Conservation (phyloP, 2,888 invertebrate genomes). For the Portevinia maculata region DNA sequence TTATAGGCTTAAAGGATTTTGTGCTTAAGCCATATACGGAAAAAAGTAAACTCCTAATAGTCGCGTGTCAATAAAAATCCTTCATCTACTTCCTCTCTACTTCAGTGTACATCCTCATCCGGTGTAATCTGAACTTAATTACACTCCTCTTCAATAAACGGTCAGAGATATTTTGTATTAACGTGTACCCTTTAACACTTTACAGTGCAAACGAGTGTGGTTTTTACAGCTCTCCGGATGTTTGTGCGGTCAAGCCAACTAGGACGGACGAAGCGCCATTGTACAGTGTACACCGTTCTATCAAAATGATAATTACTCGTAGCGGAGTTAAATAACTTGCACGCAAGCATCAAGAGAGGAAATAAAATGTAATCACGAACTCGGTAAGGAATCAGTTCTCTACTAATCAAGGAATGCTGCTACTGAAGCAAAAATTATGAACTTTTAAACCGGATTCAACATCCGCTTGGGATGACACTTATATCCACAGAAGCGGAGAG, state of each 20-base stretch:
- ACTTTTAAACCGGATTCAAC: slow-evolving; percentile 33
- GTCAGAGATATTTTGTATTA: slow-evolving; percentile 38
- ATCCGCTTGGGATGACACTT: slow-evolving; percentile 10
- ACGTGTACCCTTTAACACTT: slow-evolving; percentile 16
- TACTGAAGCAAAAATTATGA: background rate
- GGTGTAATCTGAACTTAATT: slow-evolving; percentile 63
- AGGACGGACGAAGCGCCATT: slow-evolving; percentile 16
- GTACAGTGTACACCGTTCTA: slow-evolving; percentile 16
- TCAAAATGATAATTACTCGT: slow-evolving; percentile 44
- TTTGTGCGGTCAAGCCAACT: slow-evolving; percentile 17
- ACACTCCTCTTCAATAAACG: slow-evolving; percentile 49
- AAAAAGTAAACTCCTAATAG: background rate
- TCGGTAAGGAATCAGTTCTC: slow-evolving; percentile 35
- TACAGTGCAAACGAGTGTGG: background rate
- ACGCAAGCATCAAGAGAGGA: slow-evolving; percentile 52
- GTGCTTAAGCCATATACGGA: slow-evolving; percentile 9
- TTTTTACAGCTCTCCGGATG: slow-evolving; percentile 25
- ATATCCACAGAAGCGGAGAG: background rate
- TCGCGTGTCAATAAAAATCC: background rate
- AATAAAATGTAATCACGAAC: slow-evolving; percentile 53
- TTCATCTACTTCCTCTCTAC: slow-evolving; percentile 3
- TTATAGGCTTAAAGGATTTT: slow-evolving; percentile 18
- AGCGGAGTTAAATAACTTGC: slow-evolving; percentile 36
- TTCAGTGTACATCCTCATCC: slow-evolving; percentile 34
- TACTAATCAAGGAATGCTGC: slow-evolving; percentile 24